Evolutionary conservation across 2,888 invertebrate species (phyloP), one percentile per base, ranked within the genome.

Genomic region (Seladonia tumulorum): DNA sequence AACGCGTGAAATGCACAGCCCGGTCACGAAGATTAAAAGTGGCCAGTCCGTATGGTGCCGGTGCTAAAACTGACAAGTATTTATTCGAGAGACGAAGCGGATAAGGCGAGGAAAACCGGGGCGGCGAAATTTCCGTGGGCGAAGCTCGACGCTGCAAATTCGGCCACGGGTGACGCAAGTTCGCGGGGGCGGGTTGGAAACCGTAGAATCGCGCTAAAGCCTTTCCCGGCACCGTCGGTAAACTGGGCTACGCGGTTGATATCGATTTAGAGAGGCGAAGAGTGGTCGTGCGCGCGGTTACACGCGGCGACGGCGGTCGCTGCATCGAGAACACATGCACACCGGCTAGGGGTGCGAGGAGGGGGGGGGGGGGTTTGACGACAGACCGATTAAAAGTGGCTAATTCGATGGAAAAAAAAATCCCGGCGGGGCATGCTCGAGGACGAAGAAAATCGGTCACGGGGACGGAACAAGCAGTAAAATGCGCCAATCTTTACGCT

Each of bases 241-340:
- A 90, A 89, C 90, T 85, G 86, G 87, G 86, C 86, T 89, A 82
- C 79, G 83, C 75, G 47, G 63, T 63, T 49, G 88, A 90, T 90
- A 90, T 90, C 90, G 90, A 90, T 90, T 90, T 25, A 39, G 60
- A 39, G 81, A 45, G 76, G 29, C 47, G 76, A 16, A 73, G 76
- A 76, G 71, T n/a, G 71, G 63, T 57, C 82, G 84, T 88, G 76
- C 60, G 76, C 71, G 76, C 70, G 66, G 79, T 77, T 78, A 73
- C 79, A 75, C 79, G 42, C 71, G 75, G 77, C 42, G 29, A 45
- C 71, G 76, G 8, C 63, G 49, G 63, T 60, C 63, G 82, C 45
- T 82, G 87, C 87, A 82, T 80, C 76, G 78, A 42, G 68, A 66
- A 35, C 81, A 76, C 85, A 78, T 83, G 87, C 83, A 88, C 83